Base-by-base conservation (phyloP, 2,797 vertebrate species). In the Danio aesculapii region DNA sequence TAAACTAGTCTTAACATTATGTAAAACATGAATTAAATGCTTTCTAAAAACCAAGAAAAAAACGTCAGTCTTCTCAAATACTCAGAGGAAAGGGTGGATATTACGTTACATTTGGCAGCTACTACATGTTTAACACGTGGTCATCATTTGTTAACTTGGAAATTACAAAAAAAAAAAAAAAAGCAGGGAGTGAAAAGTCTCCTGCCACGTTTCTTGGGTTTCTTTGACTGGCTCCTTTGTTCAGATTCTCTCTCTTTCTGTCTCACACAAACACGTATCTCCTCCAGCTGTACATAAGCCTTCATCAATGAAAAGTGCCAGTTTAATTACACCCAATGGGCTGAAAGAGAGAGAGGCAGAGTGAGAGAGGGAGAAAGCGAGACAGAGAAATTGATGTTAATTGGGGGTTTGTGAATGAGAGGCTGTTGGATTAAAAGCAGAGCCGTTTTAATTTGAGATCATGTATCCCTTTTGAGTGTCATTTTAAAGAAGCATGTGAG, bases 291-390 rank as follows among this genome's bases (percentile, higher is more conserved):
- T 84, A 73, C 64, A 43, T 75, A 55, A 81, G 84, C 49, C 79
- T 82, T 81, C 77, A 81, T 84, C 82, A 80, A 77, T 77, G 83
- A 81, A 85, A 86, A 82, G 82, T 84, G 82, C 72, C 78, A 82
- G 84, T 85, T 66, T 84, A 88, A 87, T 86, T 87, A 85, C 81
- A 83, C 88, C 86, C 84, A 76, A 47, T 53, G 78, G 79, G 72
- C 57, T 50, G 19, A 78, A 76, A 30, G 74, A 64, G 71, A 79
- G 47, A 58, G 62, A 50, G 55, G 16, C 61, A 30, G 73, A 61
- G 63, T 14, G 59, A 43, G 44, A 67, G 77, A 75, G 69, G 17
- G 50, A 81, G 80, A 59, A 58, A 52, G 64, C 71, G 39, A 81
- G 77, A 64, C 30, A 59, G 79, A 63, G 82, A 69, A 86, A 74